These are phyloP conservation scores for Pteropus rufus DNA, from an alignment of 2,797 vertebrate genomes.

Conservation along the genomic window DNA sequence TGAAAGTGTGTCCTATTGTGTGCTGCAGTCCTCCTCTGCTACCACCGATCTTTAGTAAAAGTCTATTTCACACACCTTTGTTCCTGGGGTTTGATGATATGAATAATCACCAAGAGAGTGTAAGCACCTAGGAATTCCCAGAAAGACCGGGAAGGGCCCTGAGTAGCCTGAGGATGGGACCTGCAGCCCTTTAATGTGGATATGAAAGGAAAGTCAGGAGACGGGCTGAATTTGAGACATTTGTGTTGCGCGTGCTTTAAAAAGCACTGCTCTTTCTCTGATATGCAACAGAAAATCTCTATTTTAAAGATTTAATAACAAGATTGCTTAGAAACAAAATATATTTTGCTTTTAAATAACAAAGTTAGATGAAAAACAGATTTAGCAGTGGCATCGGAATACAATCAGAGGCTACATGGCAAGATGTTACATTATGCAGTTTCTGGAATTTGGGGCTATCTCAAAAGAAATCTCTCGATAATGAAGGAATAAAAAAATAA, in stretches of 20 bases:
- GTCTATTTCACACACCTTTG: neutral
- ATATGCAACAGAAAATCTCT: neutral
- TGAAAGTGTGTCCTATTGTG: neutral
- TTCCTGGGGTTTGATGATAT: neutral
- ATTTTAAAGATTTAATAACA: neutral
- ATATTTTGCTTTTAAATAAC: neutral
- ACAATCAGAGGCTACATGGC: neutral
- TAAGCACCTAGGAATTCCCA: neutral
- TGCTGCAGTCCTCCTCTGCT: neutral
- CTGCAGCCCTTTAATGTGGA: neutral
- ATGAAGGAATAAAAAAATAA: neutral
- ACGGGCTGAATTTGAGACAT: neutral
- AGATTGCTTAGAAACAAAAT: conserved; percentile 1
- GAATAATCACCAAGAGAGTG: no score
- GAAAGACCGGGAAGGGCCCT: neutral
- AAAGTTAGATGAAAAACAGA: neutral
- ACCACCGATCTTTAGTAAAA: neutral
- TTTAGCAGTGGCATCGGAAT: neutral
- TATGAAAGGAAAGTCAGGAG: neutral
- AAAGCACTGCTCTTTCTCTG: neutral
- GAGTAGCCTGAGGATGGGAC: neutral
- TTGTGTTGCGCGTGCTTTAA: neutral
- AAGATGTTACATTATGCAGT: neutral
- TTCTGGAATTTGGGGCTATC: neutral
- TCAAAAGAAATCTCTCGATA: neutral